Conservation (phyloP, 2,113 vertebrate species). For the Pelvicachromis taeniatus region DNA sequence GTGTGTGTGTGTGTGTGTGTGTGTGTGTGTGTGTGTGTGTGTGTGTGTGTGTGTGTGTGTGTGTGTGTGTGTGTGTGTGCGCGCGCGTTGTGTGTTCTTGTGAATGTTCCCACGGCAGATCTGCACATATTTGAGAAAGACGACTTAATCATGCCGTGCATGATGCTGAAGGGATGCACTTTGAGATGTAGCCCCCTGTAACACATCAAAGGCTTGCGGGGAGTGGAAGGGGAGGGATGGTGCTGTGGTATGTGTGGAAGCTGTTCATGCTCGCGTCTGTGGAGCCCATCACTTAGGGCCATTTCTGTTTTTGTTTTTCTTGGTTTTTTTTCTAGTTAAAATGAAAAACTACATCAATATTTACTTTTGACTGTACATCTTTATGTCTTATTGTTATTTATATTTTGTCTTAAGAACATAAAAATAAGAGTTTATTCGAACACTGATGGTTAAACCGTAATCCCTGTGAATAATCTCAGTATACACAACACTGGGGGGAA, state of each 20-base stretch:
- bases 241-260: background rate
- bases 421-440: slow-evolving; percentile 1
- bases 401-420: background rate
- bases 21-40: background rate
- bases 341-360: background rate
- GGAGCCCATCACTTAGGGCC: background rate
- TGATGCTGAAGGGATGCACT: background rate
- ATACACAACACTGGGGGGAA: background rate
- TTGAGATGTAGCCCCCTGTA: background rate
- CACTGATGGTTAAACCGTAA: background rate
- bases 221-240: background rate
- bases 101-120: slow-evolving; percentile 27
- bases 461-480: slow-evolving; percentile 10
- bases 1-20: background rate
- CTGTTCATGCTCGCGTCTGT: background rate
- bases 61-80: too few species aligned
- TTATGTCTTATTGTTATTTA: background rate
- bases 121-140: slow-evolving; percentile 18
- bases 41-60: too few species aligned
- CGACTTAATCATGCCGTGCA: slow-evolving; percentile 12
- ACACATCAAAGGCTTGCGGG: slow-evolving; percentile 17
- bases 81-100: too few species aligned
- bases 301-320: background rate
- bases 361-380: background rate
- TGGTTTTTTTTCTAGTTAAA: background rate